phyloP scores from a whole-genome alignment of 2,888 invertebrate genomes.

The Drosophila flavopinicola region DNA sequence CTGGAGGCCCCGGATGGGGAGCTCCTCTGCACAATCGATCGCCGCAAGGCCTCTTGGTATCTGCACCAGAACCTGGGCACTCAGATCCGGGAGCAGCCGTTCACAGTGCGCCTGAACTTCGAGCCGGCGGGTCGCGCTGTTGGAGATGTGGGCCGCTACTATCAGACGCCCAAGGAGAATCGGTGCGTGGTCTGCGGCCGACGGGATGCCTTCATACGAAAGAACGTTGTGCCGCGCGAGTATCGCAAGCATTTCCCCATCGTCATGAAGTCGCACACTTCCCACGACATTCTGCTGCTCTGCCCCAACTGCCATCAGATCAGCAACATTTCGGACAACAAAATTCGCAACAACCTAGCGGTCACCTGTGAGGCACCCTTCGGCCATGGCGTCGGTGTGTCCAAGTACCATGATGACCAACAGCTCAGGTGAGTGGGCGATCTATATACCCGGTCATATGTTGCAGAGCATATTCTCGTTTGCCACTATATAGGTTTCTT shows the following conservation, averaged over 20 bases:
- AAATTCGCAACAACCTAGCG: slow-evolving; percentile 87
- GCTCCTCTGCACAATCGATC: slow-evolving; percentile 90
- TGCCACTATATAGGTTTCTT: too few relatives aligned
- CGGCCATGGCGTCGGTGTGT: slow-evolving; percentile 74
- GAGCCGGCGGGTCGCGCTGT: slow-evolving; percentile 91
- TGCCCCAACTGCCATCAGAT: slow-evolving; percentile 89
- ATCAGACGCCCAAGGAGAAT: slow-evolving; percentile 89
- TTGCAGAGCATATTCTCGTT: too few relatives aligned
- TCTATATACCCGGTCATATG: too few relatives aligned
- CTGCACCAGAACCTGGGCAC: slow-evolving; percentile 85
- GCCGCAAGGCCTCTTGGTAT: slow-evolving; percentile 89
- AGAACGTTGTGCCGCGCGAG: slow-evolving; percentile 93
- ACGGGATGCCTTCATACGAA: slow-evolving; percentile 88
- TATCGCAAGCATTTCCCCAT: slow-evolving; percentile 91
- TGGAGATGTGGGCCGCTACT: slow-evolving; percentile 89
- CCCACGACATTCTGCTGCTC: slow-evolving; percentile 91
- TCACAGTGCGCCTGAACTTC: slow-evolving; percentile 90
- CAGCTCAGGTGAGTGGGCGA: slow-evolving; percentile 69
- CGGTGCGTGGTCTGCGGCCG: slow-evolving; percentile 92
- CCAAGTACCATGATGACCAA: slow-evolving; percentile 83
- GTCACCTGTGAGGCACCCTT: slow-evolving; percentile 88
- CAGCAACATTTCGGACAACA: slow-evolving; percentile 88
- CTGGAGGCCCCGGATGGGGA: slow-evolving; percentile 92
- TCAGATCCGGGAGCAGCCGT: slow-evolving; percentile 84
- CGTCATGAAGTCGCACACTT: slow-evolving; percentile 91